Percentiles rank a stretch among this genome's conserved stretches.
Evolutionary conservation across 1,140 invertebrate genomes (phyloP).

Genomic region (Orussus abietinus): DNA sequence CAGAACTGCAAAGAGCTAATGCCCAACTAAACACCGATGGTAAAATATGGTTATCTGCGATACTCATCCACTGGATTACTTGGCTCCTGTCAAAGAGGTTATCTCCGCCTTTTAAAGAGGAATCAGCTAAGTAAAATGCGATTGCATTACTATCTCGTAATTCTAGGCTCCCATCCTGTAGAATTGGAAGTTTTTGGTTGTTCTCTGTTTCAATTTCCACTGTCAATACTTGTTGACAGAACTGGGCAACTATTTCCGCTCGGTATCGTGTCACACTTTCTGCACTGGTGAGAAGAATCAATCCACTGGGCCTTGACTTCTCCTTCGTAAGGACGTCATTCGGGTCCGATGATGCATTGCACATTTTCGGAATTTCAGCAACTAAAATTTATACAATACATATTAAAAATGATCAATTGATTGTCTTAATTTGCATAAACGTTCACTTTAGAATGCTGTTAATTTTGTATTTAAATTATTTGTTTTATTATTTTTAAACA

Average conservation of each 20-base stretch:
- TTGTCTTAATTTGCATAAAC: too few relatives aligned
- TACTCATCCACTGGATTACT: slow-evolving; percentile 67
- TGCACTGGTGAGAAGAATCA: too few relatives aligned
- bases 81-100: slow-evolving; percentile 52
- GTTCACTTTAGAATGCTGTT: too few relatives aligned
- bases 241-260: slow-evolving; percentile 53
- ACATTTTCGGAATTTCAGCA: too few relatives aligned
- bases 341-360: too few relatives aligned
- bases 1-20: slow-evolving; percentile 46
- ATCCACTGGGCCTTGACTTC: too few relatives aligned
- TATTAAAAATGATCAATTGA: too few relatives aligned
- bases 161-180: slow-evolving; percentile 48
- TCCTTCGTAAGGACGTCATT: too few relatives aligned
- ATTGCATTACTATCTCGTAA: slow-evolving; percentile 66
- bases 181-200: slow-evolving; percentile 10
- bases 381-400: too few relatives aligned
- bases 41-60: slow-evolving; percentile 61
- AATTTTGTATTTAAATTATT: too few relatives aligned
- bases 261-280: slow-evolving; percentile 53
- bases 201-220: slow-evolving; percentile 9
- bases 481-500: background rate
- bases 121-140: slow-evolving; percentile 60
- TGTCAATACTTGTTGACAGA: slow-evolving; percentile 43
- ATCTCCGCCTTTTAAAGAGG: slow-evolving; percentile 53
- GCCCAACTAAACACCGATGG: slow-evolving; percentile 64